Evolutionary conservation across 2,888 invertebrate species (phyloP), one percentile per base, ranked within the genome.

Genomic region (Augochlorella aurata): DNA sequence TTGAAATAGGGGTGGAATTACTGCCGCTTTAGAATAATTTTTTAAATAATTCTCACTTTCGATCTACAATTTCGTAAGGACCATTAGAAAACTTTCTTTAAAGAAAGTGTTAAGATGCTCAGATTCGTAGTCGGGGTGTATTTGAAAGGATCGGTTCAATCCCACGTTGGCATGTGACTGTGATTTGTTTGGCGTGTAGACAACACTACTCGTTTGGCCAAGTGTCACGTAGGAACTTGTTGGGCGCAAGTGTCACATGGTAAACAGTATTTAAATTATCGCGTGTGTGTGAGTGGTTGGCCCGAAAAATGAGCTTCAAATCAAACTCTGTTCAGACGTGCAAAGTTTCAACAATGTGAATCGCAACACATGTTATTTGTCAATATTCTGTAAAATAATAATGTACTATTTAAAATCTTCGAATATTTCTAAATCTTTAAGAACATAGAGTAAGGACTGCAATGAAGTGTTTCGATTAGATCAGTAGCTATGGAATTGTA

Each of bases 241-340:
- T 79, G 16, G 71, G 44, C 47, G 69, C 68, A 45, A 83, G 63
- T 49, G 77, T 77, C 72, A 61, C 83, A 66, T 67, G 79, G 66
- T 77, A 83, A 84, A 79, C 84, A 84, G 70, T 58, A 68, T 84
- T 84, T 74, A 77, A 73, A 81, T 78, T 58, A 50, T 73, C 77
- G 67, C n/a, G 75, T 61, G 47, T 70, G 65, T 21, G 75, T 29
- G 69, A 21, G 54, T n/a, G 58, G 45, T 49, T 61, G 54, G 14
- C n/a, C 65, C 49, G 66, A 75, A 69, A 74, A 54, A 29, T 38
- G 49, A 9, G 5, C 18, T 47, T 85, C 76, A 76, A 16, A 61
- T 61, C 1, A 18, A 18, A 63, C 3, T 8, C 18, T 9, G 3
- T 3, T 2, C 38, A 18, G 4, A 29, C 52, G 2, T n/a, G 52